Base-by-base conservation (phyloP, 64 coral and sea anemone genomes). In the Dendronephthya gigantea region DNA sequence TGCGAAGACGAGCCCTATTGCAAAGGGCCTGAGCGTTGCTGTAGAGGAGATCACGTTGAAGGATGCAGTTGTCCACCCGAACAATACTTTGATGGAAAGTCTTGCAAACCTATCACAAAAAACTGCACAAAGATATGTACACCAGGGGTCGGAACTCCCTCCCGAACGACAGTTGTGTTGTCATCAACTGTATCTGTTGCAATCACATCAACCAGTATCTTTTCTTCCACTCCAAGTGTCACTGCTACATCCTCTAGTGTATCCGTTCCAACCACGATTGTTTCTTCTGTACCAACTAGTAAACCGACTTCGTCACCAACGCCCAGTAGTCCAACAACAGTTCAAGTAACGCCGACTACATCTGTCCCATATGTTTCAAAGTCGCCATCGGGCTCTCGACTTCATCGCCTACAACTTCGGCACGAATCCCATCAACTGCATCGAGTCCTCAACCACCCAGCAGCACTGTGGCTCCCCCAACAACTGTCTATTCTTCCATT, bases 41-140 rank as follows among this genome's bases (percentile, higher is more conserved):
- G 94, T 31, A 62, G 90, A 62, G 88, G 90, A 38, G 68, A 90
- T 28, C 87, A 88, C 14, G 90, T 96, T 28, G 94, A 96, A 82
- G 94, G 94, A 15, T 96, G 94, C 41, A 92, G 90, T 40, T 96
- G 94, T 74, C 94, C 94, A 15, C 65, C 43, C 85, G 82, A 81
- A 14, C 81, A 84, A 28, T 96, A 48, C 51, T 96, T 90, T 43
- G 84, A 96, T 58, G 94, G 94, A 34, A 96, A 92, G 68, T 92
- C 92, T 50, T 96, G 94, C 52, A 88, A 86, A 33, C 91, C 91
- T 49, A 82, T 92, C 29, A 92, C 79, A 1, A 27, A 48, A 47
- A 35, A 62, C 5, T 92, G 91, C 19, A 62, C 58, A 0, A 69
- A 31, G 15, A 48, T 69, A 35, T 92, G 91, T 37, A 15, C 52